phyloP scores from a whole-genome alignment of 2,113 vertebrate genomes.

The Tursiops truncatus region DNA sequence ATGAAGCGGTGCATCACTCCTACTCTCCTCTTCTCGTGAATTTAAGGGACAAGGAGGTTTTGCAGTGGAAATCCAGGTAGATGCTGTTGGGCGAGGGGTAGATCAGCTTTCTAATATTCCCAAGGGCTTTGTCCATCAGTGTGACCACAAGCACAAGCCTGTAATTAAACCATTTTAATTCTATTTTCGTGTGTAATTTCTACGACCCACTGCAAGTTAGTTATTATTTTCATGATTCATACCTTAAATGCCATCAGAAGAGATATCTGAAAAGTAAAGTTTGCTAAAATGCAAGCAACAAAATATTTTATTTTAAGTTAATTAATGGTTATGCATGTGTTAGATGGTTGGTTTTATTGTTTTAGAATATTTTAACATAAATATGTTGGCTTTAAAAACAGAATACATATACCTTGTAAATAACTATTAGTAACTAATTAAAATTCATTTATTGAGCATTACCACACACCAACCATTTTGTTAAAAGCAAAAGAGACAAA shows the following conservation, averaged over 20 bases:
- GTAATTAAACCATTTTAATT: slow-evolving; percentile 31
- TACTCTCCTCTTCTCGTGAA: not conserved
- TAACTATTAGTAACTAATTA: slow-evolving; percentile 17
- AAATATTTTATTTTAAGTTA: slow-evolving; percentile 38
- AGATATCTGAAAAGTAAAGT: slow-evolving; percentile 11
- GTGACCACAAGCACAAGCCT: slow-evolving; percentile 16
- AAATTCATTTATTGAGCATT: slow-evolving; percentile 2
- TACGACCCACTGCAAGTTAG: slow-evolving; percentile 36
- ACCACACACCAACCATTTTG: not conserved
- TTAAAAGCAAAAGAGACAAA: not conserved
- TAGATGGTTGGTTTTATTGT: not conserved
- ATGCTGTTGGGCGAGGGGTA: rapidly evolving
- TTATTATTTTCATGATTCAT: not conserved
- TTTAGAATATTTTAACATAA: slow-evolving; percentile 42
- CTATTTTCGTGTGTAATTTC: not conserved
- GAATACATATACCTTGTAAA: not conserved
- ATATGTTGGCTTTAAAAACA: not conserved
- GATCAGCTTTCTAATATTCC: not conserved
- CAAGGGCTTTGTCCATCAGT: not conserved
- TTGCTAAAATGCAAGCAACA: slow-evolving; percentile 7
- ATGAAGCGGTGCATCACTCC: not conserved
- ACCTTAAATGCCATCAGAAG: not conserved
- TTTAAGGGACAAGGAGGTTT: not conserved
- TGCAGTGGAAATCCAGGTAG: not conserved
- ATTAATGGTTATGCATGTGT: slow-evolving; percentile 19